A percentile compares a stretch with the other conserved stretches of the same genome.
These are phyloP conservation scores for Zaprionus nigranus DNA, from an alignment of 1,140 invertebrate genomes.

Conservation along the genomic window DNA sequence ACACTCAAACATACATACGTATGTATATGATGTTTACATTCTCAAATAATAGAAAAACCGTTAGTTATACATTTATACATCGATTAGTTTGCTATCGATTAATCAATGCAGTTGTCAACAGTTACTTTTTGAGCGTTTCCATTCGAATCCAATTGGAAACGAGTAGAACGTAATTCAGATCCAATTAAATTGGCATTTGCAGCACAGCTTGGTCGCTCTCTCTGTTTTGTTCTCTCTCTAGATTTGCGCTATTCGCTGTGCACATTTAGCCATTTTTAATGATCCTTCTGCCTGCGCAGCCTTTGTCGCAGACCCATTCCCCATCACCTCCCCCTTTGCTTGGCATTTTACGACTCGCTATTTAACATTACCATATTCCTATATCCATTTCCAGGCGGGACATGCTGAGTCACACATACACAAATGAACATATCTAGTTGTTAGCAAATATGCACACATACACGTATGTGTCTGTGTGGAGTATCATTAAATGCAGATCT, in stretches of 20 bases:
- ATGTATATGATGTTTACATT: conserved; percentile 8
- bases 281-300: conserved; percentile 31
- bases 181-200: conserved; percentile 29
- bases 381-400: conserved; percentile 42
- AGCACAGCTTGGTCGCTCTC: neutral
- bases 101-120: conserved; percentile 24
- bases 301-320: conserved; percentile 15
- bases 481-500: conserved; percentile 81
- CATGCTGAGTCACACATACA: conserved; percentile 9
- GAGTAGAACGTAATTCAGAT: conserved; percentile 8
- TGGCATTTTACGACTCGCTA: conserved; percentile 50
- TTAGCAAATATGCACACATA: conserved; percentile 19
- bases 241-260: neutral
- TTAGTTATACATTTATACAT: conserved; percentile 4
- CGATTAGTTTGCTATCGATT: conserved; percentile 24
- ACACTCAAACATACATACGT: neutral
- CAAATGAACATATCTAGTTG: conserved; percentile 28
- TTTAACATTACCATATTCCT: conserved; percentile 56
- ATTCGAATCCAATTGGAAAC: conserved; percentile 13
- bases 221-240: conserved; percentile 1
- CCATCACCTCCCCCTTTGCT: neutral
- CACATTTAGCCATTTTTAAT: conserved; percentile 39
- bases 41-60: neutral
- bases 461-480: conserved; percentile 49
- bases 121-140: neutral